Conservation (phyloP, 2,797 vertebrate species). For the Morelia viridis region DNA sequence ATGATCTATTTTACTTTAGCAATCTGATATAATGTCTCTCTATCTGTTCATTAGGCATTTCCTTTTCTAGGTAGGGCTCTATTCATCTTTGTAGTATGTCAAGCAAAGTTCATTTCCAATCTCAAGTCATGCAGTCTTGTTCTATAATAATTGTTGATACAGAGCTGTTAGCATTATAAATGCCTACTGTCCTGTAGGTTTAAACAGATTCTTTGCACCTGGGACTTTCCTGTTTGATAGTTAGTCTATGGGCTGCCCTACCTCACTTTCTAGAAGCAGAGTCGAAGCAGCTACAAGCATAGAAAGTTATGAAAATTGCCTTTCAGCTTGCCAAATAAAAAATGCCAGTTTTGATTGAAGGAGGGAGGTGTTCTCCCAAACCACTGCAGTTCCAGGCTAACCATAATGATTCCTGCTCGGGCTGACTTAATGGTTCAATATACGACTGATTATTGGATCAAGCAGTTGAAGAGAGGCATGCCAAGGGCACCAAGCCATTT, state of each 20-base stretch:
- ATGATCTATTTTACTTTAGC: neutral
- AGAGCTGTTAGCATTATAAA: neutral
- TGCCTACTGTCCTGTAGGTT: neutral
- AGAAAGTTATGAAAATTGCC: no score
- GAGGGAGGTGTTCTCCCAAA: neutral
- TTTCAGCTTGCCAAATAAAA: neutral
- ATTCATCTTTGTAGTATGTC: neutral
- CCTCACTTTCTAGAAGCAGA: neutral
- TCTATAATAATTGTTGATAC: neutral
- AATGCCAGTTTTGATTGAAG: neutral
- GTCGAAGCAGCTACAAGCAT: no score
- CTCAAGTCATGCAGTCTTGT: neutral
- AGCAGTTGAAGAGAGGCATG: neutral
- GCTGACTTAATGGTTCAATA: neutral
- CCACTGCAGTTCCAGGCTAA: neutral
- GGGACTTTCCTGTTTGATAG: neutral
- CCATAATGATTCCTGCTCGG: neutral
- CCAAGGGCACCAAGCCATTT: neutral
- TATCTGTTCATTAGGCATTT: neutral
- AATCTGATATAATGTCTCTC: neutral
- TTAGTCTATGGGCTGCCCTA: neutral
- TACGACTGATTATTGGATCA: neutral
- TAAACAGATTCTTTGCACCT: neutral
- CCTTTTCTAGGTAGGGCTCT: neutral
- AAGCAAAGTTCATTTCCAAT: neutral